Base-by-base conservation (phyloP, 2,113 vertebrate species). In the Phrynosoma platyrhinos region DNA sequence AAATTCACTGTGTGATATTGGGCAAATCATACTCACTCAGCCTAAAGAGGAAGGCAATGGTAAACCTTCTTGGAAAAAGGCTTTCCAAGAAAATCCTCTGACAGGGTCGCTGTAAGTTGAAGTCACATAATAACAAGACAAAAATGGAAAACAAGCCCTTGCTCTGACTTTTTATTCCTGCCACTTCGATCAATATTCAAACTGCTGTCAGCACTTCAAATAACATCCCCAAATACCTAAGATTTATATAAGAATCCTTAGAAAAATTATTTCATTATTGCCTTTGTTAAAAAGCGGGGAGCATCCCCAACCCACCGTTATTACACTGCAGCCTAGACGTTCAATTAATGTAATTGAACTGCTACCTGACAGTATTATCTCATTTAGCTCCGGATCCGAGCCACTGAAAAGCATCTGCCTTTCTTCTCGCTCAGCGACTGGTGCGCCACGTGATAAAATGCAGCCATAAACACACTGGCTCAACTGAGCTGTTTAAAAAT, bases 321-420 rank as follows among this genome's bases (percentile, higher is more conserved):
- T 93, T 96, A 94, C 95, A 94, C 95, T 94, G 93, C 95, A 83
- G 72, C 93, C 91, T 95, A 96, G 96, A 95, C 95, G 92, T 96
- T 96, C 95, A 96, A 97, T 97, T 96, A 97, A 97, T 96, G 94
- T 95, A 96, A 97, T 97, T 96, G 97, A 96, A 97, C 97, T 95
- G 94, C 94, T 96, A 97, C 96, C 96, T 96, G 95, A 95, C 16
- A 88, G 94, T 95, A 96, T 96, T 96, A 96, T 96, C 96, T 97
- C 95, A 96, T 97, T 96, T 96, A 95, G 95, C 95, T 94, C 93
- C 0, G 25, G 94, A 96, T 96, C 94, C 95, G 87, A 93, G 96
- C 91, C 95, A 94, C 94, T 96, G 96, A 97, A 95, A 96, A 97
- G 95, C 95, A 92, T 92, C 95, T 95, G 96, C 95, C 95, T 97